These are phyloP conservation scores for Phaethornis superciliosus DNA, from an alignment of 2,113 vertebrate species.

Conservation along the genomic window DNA sequence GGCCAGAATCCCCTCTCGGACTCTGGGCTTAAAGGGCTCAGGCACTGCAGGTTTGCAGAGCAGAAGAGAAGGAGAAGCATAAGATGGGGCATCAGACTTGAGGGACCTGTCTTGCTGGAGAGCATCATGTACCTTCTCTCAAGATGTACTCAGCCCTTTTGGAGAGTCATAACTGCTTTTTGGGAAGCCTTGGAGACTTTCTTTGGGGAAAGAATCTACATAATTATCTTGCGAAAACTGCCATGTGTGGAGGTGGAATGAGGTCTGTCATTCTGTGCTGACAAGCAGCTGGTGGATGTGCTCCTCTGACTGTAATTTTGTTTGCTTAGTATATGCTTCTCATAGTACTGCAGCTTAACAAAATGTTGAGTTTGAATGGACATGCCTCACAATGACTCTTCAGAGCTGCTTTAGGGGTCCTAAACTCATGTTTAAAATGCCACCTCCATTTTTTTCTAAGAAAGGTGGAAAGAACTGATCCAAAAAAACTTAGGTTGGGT, in stretches of 20 bases:
- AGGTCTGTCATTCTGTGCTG: neutral
- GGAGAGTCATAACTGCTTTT: accelerated
- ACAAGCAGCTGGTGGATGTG: neutral
- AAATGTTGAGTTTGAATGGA: neutral
- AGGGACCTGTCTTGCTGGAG: neutral
- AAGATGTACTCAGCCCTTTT: neutral
- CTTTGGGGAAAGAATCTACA: neutral
- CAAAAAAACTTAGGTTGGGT: neutral
- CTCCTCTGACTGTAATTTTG: neutral
- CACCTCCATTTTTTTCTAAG: neutral
- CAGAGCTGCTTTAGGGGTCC: neutral
- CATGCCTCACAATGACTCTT: neutral
- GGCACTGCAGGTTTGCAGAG: too few species aligned
- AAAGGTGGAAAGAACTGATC: neutral
- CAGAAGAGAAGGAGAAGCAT: neutral
- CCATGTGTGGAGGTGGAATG: neutral
- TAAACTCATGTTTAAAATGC: neutral
- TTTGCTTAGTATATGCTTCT: neutral
- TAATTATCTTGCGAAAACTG: neutral
- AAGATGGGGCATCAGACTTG: neutral
- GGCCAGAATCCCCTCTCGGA: too few species aligned
- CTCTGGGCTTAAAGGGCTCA: too few species aligned
- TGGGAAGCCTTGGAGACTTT: neutral
- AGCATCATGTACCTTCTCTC: neutral
- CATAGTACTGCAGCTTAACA: neutral